Evolutionary conservation across 2,888 invertebrate genomes (phyloP), one percentile per base, ranked within the genome.

Genomic region (Seira sanloemensis): DNA sequence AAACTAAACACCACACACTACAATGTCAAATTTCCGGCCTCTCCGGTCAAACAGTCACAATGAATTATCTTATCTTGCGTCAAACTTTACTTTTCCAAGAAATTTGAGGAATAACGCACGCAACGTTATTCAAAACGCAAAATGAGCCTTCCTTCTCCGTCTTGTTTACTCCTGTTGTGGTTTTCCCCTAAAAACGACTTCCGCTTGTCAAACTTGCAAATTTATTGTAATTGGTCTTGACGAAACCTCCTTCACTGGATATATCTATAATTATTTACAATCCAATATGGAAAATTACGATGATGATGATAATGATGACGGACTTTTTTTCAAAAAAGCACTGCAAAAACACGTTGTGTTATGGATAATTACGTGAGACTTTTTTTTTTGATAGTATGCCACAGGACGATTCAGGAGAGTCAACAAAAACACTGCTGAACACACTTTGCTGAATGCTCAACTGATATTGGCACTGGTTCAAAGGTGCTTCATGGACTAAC

Each of bases 391-490:
- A n/a, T n/a, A n/a, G n/a, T n/a, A n/a, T n/a, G n/a, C n/a, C n/a
- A n/a, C n/a, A n/a, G n/a, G n/a, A n/a, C n/a, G n/a, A n/a, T n/a
- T n/a, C n/a, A 62, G 2, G 62, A 19, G 2, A 23, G 21, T 62
- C 62, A 62, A 62, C 62, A 62, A 62, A 62, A 9, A 62, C 62
- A 62, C 62, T 62, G 12, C 5, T 37, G 62, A 62, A 16, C 62
- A 62, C 62, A 23, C 62, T 62, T 62, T 62, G 62, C 24, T 25
- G 73, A 74, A 74, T 69, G 62, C 25, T 78, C 26, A 67, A 78
- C 54, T 73, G 79, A 79, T 67, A 68, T 79, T 79, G 79, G 79
- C 78, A 78, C 37, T 21, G 37, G 27, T 73, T 79, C 79, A 79
- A 79, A 78, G 72, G 26, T 79, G 73, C 68, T 80, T 69, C 46